A percentile compares a stretch with the other conserved stretches of the same genome.
Conservation (phyloP, 2,888 invertebrate species). For the Mayetiola destructor region DNA sequence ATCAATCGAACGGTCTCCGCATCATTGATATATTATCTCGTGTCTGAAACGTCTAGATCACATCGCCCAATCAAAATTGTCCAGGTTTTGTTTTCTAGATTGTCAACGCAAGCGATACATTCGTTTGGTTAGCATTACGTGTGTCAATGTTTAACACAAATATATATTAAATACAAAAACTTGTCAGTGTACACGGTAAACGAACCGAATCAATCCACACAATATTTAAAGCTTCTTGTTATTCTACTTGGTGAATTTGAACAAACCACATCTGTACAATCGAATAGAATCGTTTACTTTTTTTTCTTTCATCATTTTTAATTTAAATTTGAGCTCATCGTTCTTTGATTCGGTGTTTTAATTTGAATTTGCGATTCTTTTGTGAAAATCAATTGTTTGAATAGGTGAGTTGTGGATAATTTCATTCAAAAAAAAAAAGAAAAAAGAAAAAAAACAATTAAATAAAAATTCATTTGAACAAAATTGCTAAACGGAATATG, state of each 20-base stretch:
- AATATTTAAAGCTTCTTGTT: too few species aligned
- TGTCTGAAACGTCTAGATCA: conserved; percentile 2
- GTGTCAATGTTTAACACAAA: conserved; percentile 8
- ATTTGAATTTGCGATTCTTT: neutral
- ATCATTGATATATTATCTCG: neutral
- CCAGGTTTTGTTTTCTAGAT: conserved; percentile 9
- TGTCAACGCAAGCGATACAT: conserved; percentile 4
- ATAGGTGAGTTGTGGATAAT: too few species aligned
- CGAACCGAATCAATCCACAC: neutral
- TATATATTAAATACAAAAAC: neutral
- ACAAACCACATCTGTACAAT: too few species aligned
- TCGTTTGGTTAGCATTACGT: conserved; percentile 5
- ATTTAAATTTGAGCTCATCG: neutral
- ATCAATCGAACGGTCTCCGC: neutral
- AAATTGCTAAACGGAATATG: too few species aligned
- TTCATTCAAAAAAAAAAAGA: neutral
- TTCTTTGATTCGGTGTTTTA: too few species aligned
- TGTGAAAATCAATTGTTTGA: too few species aligned
- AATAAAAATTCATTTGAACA: too few species aligned
- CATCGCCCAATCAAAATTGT: conserved; percentile 1
- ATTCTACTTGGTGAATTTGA: too few species aligned
- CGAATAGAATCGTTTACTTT: too few species aligned
- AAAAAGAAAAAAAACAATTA: neutral
- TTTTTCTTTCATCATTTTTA: neutral
- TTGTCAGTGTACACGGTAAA: neutral